Base-by-base conservation (phyloP, 1,140 invertebrate species). In the Bombus superbus region DNA sequence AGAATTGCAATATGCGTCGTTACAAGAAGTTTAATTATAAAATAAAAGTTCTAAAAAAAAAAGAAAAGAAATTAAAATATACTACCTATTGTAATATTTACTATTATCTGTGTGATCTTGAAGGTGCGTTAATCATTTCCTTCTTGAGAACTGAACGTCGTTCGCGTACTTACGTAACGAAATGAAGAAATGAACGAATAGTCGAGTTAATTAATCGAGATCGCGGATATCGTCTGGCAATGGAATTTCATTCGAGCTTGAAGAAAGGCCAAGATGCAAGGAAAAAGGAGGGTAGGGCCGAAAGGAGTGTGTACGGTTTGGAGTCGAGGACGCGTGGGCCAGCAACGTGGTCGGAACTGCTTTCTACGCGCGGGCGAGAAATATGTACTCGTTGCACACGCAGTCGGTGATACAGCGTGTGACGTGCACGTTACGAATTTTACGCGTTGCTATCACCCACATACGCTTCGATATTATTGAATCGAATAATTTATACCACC, bases 271-370 rank as follows among this genome's bases (percentile, higher is more conserved):
- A 44, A 81, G 81, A 75, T 59, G 59, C 72, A 64, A 2, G 32
- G 47, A 8, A 15, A 22, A 66, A 42, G 66, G 64, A 77, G 72
- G 86, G 81, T 90, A 89, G 86, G 87, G 88, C 84, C 72, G 86
- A 71, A 38, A 73, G 57, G 57, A 81, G 62, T 59, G 38, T 80
- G 32, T 10, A 35, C 28, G 40, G 35, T 76, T 40, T 57, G 68
- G 66, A 25, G 73, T 78, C 28, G 64, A 73, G 68, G 64, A 81
- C 77, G 91, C 90, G 92, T 93, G 93, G 92, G 92, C 92, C 90
- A 89, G 44, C 86, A 90, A 93, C 93, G 93, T 93, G 92, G 92
- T 86, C 86, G 87, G 83, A 89, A 86, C 88, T 89, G 92, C 92
- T 93, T 93, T 93, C 92, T 93, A 93, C 88, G 88, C 89, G 92